Percentiles rank a stretch among this genome's conserved stretches.
phyloP scores from a whole-genome alignment of 1,140 invertebrate species.

The Penaeus vannamei region DNA sequence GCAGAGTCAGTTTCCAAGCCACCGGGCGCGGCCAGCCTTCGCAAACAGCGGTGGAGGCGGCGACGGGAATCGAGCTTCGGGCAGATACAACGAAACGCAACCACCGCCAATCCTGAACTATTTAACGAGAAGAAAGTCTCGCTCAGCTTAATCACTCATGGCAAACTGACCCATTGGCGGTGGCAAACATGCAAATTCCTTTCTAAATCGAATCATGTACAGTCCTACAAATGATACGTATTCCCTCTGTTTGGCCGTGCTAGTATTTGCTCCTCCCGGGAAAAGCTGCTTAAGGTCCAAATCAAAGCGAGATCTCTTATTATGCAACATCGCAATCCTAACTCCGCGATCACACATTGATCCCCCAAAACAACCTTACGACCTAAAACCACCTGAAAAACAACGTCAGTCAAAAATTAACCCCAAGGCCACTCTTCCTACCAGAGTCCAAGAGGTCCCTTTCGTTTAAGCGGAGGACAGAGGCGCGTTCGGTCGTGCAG shows the following conservation, averaged over 20 bases:
- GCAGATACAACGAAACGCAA: not conserved
- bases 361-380: no score
- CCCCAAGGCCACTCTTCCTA: not conserved
- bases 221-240: slow-evolving; percentile 55
- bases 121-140: slow-evolving; percentile 17
- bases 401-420: no score
- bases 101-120: not conserved
- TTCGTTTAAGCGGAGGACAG: not conserved
- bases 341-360: no score
- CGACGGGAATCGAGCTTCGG: no score
- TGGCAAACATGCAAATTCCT: slow-evolving; percentile 56
- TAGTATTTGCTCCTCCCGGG: slow-evolving; percentile 27
- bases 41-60: no score
- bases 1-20: no score
- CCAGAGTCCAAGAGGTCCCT: not conserved
- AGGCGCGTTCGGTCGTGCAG: slow-evolving; percentile 11
- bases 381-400: no score
- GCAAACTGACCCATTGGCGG: slow-evolving; percentile 57
- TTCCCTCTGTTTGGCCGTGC: slow-evolving; percentile 43
- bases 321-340: not conserved
- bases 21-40: no score
- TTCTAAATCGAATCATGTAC: slow-evolving; percentile 62
- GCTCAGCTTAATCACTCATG: slow-evolving; percentile 13
- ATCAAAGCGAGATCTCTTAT: slow-evolving; percentile 37
- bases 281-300: slow-evolving; percentile 35